Evolutionary conservation across 2,113 vertebrate species (phyloP), one percentile per base, ranked within the genome.

Genomic region (Pyrgilauda ruficollis): DNA sequence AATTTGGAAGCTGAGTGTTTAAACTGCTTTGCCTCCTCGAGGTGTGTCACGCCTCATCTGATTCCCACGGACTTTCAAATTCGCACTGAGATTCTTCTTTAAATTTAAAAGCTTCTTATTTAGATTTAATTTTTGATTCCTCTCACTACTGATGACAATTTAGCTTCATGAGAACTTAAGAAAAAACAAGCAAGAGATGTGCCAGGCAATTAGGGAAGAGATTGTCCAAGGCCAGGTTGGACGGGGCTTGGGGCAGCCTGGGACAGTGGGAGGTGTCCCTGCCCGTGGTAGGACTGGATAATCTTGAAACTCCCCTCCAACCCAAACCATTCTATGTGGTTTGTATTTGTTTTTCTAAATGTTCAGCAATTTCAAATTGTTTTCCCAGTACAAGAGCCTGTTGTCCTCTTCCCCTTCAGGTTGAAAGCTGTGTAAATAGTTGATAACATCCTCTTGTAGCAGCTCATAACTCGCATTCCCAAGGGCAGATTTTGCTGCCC

Each of bases 401-500:
- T 72, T 96, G 81, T 83, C 46, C 82, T 88, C 18, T 87, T 41
- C 49, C 66, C 20, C n/a, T 81, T n/a, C 20, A 76, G 53, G 17
- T 55, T 78, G 55, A 95, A 81, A 91, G 70, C 83, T 41, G 11
- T 74, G 70, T 91, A 55, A 92, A 90, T 47, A 27, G 67, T 20
- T 74, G 59, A 44, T 69, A 77, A 61, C 23, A 52, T 56, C 72
- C 78, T 92, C n/a, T 70, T 56, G 31, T 74, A 67, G 44, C 18
- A 14, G 61, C 49, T 69, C 44, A 41, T 50, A 76, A 72, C 59
- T 95, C 63, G 21, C 68, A 67, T 78, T 84, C 76, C 91, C 89
- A 93, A 95, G 93, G 74, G 75, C 87, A 89, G 52, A 76, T 90
- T 76, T 84, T 37, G 37, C 64, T 86, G 73, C 58, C 93, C 86